Conservation (phyloP, 2,888 invertebrate species). For the Hirtodrosophila alboralis region DNA sequence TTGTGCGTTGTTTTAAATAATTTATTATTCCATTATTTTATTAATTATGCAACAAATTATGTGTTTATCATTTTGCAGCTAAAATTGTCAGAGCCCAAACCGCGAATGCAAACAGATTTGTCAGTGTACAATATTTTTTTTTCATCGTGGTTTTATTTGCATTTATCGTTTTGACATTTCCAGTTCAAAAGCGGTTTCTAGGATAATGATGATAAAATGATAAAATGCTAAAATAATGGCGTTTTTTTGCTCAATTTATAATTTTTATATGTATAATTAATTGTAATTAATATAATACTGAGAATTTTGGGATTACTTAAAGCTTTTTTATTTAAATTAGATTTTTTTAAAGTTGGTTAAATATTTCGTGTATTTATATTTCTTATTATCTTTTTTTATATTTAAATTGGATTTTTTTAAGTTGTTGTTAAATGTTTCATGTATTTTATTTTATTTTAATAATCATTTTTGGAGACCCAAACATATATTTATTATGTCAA, state of each 20-base stretch:
- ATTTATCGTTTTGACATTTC: conserved; percentile 52
- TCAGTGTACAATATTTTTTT: background rate
- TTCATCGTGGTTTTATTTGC: conserved; percentile 26
- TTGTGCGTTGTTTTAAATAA: conserved; percentile 29
- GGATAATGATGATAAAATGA: conserved; percentile 4
- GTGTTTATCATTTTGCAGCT: conserved; percentile 44
- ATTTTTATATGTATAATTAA: too few species aligned
- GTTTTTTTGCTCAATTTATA: too few species aligned
- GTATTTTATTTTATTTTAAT: too few species aligned
- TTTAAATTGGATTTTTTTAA: too few species aligned
- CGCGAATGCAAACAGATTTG: conserved; percentile 42
- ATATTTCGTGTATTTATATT: too few species aligned
- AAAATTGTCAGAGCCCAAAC: conserved; percentile 49
- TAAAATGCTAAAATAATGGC: conserved; percentile 5
- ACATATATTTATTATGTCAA: too few species aligned
- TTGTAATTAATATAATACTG: background rate
- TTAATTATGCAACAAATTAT: conserved; percentile 60
- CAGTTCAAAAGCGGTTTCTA: conserved; percentile 12
- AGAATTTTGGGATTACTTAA: too few species aligned
- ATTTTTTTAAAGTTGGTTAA: too few species aligned
- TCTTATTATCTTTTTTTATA: too few species aligned
- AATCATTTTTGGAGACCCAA: too few species aligned
- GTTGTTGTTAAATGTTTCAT: too few species aligned
- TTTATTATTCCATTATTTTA: conserved; percentile 47
- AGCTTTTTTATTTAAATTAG: too few species aligned